Conservation (phyloP, 1,140 invertebrate genomes). For the Drosophila yakuba region DNA sequence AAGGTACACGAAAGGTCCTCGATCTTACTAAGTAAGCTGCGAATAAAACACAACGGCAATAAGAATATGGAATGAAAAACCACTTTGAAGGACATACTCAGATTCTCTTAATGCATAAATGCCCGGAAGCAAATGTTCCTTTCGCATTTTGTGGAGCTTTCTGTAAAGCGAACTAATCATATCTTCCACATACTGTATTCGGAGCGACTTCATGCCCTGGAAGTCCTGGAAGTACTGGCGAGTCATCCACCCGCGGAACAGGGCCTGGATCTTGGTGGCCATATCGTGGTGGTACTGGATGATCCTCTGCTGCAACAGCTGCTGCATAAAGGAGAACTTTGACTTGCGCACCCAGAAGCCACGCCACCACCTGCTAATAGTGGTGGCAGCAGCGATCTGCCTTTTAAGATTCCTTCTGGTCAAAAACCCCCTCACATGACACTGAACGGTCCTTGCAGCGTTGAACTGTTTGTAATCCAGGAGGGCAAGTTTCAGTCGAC, state of each 20-base stretch:
- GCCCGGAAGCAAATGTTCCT: constrained; percentile 3
- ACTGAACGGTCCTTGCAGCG: constrained; percentile 62
- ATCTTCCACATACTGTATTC: constrained; percentile 27
- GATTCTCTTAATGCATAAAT: constrained; percentile 15
- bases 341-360: neutral
- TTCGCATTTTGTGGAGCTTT: neutral
- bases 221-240: constrained; percentile 44
- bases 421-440: constrained; percentile 40
- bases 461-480: constrained; percentile 69
- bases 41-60: no score
- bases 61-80: no score
- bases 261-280: constrained; percentile 43
- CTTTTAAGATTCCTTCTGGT: accelerated
- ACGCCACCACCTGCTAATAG: constrained; percentile 51
- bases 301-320: constrained; percentile 8
- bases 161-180: constrained; percentile 23
- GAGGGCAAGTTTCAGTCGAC: constrained; percentile 9
- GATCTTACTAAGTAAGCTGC: constrained; percentile 4
- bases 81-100: neutral
- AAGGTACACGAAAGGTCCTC: constrained; percentile 21
- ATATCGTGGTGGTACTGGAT: neutral
- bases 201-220: constrained; percentile 17
- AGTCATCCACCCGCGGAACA: constrained; percentile 59
- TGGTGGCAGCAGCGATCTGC: constrained; percentile 10
- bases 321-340: neutral